These are phyloP conservation scores for Psilopsiagon aurifrons DNA, from an alignment of 2,113 vertebrate genomes.

Conservation along the genomic window DNA sequence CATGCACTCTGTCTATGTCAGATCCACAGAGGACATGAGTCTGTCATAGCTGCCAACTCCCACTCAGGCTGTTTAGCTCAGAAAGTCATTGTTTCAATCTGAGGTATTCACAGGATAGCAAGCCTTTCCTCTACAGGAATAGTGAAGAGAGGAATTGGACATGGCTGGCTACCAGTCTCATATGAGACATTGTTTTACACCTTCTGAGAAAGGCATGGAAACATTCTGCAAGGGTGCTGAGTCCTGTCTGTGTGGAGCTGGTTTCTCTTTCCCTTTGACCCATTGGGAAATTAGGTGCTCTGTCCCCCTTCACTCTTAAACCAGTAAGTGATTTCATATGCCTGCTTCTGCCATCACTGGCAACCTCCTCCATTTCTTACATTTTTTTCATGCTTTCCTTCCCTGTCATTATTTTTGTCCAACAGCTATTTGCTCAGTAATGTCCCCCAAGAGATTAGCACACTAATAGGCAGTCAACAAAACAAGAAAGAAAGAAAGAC, in stretches of 20 bases:
- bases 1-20: rapidly evolving
- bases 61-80: rapidly evolving
- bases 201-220: background rate
- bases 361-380: background rate
- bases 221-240: background rate
- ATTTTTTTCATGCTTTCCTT: background rate
- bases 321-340: background rate
- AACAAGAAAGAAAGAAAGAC: constrained; percentile 62
- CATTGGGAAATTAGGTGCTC: background rate
- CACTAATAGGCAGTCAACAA: constrained; percentile 67
- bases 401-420: constrained; percentile 63
- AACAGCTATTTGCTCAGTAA: constrained; percentile 68
- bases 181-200: background rate
- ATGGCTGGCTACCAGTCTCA: background rate
- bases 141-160: background rate
- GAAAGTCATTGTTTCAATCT: background rate
- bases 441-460: constrained; percentile 64
- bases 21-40: rapidly evolving
- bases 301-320: background rate
- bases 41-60: background rate
- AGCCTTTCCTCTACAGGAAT: background rate
- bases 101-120: background rate
- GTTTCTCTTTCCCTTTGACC: background rate
- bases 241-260: background rate
- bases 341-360: background rate